Conservation (phyloP, 2,113 vertebrate species). For the Cavia aperea region DNA sequence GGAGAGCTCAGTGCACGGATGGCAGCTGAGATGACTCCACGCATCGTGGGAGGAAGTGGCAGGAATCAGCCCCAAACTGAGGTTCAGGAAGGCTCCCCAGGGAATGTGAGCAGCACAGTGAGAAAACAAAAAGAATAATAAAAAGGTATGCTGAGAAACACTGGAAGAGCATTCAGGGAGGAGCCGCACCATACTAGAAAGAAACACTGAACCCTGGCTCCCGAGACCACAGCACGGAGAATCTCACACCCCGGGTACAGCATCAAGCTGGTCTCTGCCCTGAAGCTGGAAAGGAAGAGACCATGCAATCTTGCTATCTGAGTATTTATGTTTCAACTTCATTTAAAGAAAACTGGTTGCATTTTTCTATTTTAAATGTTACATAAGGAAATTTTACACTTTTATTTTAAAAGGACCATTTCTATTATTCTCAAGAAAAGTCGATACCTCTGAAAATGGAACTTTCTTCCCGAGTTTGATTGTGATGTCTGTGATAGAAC, state of each 20-base stretch:
- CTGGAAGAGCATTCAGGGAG: too few species aligned
- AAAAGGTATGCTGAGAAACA: too few species aligned
- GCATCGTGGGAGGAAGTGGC: not conserved
- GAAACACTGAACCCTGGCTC: not conserved
- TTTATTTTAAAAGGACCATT: not conserved
- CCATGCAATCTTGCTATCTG: too few species aligned
- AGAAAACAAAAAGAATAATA: not conserved
- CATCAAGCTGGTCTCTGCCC: accelerated
- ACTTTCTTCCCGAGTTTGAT: not conserved
- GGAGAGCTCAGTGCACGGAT: not conserved
- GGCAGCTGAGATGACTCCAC: not conserved
- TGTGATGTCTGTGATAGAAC: not conserved
- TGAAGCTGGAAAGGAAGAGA: accelerated
- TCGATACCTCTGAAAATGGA: not conserved
- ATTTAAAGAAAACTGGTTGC: not conserved
- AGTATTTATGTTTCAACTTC: not conserved
- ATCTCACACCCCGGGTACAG: accelerated
- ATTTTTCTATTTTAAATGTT: not conserved
- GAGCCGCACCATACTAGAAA: accelerated
- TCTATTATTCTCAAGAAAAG: not conserved
- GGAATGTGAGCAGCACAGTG: too few species aligned
- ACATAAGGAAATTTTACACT: not conserved
- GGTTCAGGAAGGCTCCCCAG: not conserved
- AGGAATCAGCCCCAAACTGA: too few species aligned
- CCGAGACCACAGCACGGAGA: not conserved